These are phyloP conservation scores for Lindbergichthys nudifrons DNA, from an alignment of 2,797 vertebrate genomes.

Conservation along the genomic window DNA sequence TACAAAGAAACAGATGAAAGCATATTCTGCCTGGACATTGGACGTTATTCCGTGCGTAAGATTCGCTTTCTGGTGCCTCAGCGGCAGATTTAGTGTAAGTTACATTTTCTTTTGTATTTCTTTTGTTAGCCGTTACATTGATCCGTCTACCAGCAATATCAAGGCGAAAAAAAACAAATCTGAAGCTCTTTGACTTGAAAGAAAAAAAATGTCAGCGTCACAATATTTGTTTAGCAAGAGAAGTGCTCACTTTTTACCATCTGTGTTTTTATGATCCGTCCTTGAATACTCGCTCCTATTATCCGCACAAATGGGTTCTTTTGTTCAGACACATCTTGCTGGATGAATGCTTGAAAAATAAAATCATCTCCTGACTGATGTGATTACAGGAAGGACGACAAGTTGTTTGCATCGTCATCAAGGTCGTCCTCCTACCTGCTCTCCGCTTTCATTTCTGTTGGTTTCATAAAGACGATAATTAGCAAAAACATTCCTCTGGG, in stretches of 20 bases:
- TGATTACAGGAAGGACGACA: conserved; percentile 28
- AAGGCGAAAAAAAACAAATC: no score
- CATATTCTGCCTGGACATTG: no score
- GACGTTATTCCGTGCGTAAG: no score
- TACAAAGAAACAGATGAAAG: no score
- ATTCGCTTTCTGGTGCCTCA: no score
- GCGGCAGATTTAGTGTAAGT: no score
- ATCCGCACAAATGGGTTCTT: neutral
- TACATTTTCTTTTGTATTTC: no score
- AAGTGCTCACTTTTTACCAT: neutral
- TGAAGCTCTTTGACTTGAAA: neutral
- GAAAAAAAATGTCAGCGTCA: neutral
- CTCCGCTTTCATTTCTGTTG: conserved; percentile 26
- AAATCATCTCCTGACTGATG: conserved; percentile 16
- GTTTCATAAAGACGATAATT: conserved; percentile 43
- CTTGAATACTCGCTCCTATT: neutral
- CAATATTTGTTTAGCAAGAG: neutral
- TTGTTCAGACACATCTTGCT: neutral
- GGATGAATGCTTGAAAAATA: neutral
- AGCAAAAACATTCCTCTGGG: conserved; percentile 25
- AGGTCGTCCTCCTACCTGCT: conserved; percentile 36
- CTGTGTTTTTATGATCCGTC: neutral
- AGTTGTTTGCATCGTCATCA: conserved; percentile 15
- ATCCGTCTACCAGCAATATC: no score
- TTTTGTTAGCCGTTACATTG: no score